Conservation (phyloP, 2,797 vertebrate species). For the Acridotheres tristis region DNA sequence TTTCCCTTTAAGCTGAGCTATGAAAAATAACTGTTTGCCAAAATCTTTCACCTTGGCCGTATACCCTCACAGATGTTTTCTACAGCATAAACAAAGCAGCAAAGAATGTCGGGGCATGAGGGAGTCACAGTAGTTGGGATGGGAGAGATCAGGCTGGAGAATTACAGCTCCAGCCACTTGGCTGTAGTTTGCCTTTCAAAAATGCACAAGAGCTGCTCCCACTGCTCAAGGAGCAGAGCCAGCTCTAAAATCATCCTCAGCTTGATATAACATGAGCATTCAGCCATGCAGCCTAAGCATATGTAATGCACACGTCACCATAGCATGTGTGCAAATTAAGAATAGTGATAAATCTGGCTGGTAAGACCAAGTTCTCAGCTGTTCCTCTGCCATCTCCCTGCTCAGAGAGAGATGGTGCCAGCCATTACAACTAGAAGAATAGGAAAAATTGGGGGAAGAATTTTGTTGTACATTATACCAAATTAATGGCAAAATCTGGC, state of each 20-base stretch:
- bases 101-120: conserved; percentile 66
- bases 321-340: conserved; percentile 31
- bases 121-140: background rate
- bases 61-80: conserved; percentile 76
- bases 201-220: conserved; percentile 23
- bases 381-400: background rate
- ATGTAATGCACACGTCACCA: background rate
- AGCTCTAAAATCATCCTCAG: conserved; percentile 41
- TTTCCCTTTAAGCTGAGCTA: conserved; percentile 68
- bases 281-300: background rate
- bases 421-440: background rate
- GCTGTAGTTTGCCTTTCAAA: conserved; percentile 15
- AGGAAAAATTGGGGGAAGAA: background rate
- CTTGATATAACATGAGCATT: conserved; percentile 4
- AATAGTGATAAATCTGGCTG: conserved; percentile 1
- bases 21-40: conserved; percentile 73
- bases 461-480: background rate
- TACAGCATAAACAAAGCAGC: conserved; percentile 75
- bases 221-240: conserved; percentile 17
- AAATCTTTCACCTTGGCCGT: conserved; percentile 74
- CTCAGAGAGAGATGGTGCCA: background rate
- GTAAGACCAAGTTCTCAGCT: conserved; percentile 3
- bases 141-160: conserved; percentile 31
- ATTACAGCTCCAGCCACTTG: conserved; percentile 43
- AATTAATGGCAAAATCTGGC: background rate